Conservation (phyloP, 2,113 vertebrate genomes). For the Prochilodus magdalenae region DNA sequence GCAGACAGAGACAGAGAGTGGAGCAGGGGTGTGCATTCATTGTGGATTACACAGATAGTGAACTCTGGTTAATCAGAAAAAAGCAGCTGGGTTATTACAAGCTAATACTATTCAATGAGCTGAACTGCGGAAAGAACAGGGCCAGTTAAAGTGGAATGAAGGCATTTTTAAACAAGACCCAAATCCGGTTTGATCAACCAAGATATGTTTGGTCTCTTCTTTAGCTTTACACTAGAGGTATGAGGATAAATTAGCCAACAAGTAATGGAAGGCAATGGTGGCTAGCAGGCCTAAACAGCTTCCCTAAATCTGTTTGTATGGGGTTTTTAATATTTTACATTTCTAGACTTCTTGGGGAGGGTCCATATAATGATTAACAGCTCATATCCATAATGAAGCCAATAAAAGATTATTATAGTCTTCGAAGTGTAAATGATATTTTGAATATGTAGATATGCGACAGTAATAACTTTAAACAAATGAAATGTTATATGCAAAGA, state of each 20-base stretch:
- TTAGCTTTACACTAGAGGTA: neutral
- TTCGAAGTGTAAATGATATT: too few species aligned
- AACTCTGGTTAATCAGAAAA: neutral
- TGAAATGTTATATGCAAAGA: too few species aligned
- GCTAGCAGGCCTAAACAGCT: too few species aligned
- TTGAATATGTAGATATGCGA: too few species aligned
- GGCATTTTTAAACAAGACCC: conserved; percentile 1
- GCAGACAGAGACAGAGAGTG: neutral
- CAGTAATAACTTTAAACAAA: too few species aligned
- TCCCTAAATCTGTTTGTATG: too few species aligned
- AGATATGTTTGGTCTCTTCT: neutral
- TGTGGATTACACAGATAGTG: neutral
- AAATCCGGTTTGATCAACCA: neutral
- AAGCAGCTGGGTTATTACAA: conserved; percentile 42
- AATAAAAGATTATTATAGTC: too few species aligned
- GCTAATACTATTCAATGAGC: conserved; percentile 46
- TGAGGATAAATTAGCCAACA: neutral
- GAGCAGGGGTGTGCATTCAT: conserved; percentile 19
- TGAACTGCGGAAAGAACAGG: conserved; percentile 24
- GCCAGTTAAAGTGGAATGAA: conserved; percentile 30
- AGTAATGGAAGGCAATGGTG: neutral
- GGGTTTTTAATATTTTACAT: too few species aligned
- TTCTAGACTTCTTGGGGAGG: too few species aligned
- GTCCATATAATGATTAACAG: too few species aligned
- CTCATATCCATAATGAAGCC: too few species aligned